These are phyloP conservation scores for Brachionichthys hirsutus DNA, from an alignment of 2,113 vertebrate species.

Conservation along the genomic window DNA sequence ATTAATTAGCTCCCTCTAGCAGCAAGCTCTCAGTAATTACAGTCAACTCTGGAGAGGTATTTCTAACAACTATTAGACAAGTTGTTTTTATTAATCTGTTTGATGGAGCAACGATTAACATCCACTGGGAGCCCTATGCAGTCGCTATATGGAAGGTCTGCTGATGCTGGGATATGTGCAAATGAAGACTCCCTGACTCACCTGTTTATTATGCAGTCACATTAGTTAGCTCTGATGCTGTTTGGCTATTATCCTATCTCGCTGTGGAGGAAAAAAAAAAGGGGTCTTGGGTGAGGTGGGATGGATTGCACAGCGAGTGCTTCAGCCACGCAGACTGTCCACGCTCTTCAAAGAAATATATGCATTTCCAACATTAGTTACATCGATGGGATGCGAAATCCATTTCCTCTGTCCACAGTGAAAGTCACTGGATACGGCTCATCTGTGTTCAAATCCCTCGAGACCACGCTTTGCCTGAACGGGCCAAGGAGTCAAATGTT, in stretches of 20 bases:
- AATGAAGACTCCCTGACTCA: slow-evolving; percentile 76
- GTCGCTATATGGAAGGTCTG: slow-evolving; percentile 44
- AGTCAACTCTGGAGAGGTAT: slow-evolving; percentile 47
- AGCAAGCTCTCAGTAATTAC: slow-evolving; percentile 66
- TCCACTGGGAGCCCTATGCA: slow-evolving; percentile 19
- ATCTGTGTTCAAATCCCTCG: slow-evolving; percentile 44
- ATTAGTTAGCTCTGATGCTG: slow-evolving; percentile 76
- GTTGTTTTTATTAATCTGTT: slow-evolving; percentile 50
- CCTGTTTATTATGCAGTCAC: slow-evolving; percentile 79
- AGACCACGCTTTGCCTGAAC: slow-evolving; percentile 30
- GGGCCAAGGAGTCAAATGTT: slow-evolving; percentile 56
- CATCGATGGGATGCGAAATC: slow-evolving; percentile 60
- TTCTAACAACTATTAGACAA: slow-evolving; percentile 45
- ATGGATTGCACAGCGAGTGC: slow-evolving; percentile 75
- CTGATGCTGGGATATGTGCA: slow-evolving; percentile 65
- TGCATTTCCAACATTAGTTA: slow-evolving; percentile 59
- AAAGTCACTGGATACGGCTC: slow-evolving; percentile 60
- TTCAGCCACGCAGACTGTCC: slow-evolving; percentile 78
- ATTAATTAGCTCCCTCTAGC: slow-evolving; percentile 81
- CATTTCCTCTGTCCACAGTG: slow-evolving; percentile 57
- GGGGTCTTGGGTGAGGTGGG: slow-evolving; percentile 73
- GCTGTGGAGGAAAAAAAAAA: slow-evolving; percentile 68
- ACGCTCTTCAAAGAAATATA: slow-evolving; percentile 75
- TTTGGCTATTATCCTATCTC: slow-evolving; percentile 78
- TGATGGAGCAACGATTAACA: slow-evolving; percentile 34